These are phyloP conservation scores for Darevskia nairensis DNA, from an alignment of 2,797 vertebrate genomes.

Conservation along the genomic window DNA sequence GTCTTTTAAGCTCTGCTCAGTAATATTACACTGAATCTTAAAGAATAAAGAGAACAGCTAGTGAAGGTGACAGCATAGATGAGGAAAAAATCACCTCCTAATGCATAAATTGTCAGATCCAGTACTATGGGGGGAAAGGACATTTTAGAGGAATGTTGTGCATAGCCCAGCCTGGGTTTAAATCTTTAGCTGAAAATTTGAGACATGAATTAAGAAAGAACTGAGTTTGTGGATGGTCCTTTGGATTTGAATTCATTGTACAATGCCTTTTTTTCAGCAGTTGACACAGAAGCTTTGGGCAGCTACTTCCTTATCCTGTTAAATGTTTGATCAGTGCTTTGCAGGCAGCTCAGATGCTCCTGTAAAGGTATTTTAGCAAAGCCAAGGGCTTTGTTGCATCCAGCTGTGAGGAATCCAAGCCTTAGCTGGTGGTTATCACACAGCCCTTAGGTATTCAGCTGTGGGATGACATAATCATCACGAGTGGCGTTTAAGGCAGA, in stretches of 20 bases:
- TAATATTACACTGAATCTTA: neutral
- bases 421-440: constrained; percentile 15
- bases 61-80: neutral
- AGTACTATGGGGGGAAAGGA: constrained; percentile 1
- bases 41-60: neutral
- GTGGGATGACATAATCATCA: neutral
- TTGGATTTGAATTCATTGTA: neutral
- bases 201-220: neutral
- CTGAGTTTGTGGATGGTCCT: constrained; percentile 18
- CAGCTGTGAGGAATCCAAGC: constrained; percentile 37
- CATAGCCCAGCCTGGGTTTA: neutral
- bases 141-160: neutral
- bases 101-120: neutral
- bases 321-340: constrained; percentile 26
- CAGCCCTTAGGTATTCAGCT: constrained; percentile 28
- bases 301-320: constrained; percentile 21
- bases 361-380: constrained; percentile 29
- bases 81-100: neutral
- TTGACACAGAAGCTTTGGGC: neutral
- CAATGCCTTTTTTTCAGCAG: neutral
- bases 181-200: neutral
- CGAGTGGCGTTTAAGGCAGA: constrained; percentile 2
- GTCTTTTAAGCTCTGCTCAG: neutral
- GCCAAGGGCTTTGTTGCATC: constrained; percentile 21
- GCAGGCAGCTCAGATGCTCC: constrained; percentile 26